Percentiles rank a stretch among this genome's conserved stretches.
These are phyloP conservation scores for Coranthus polyacanthus DNA, from an alignment of 2,797 vertebrate species.

Conservation along the genomic window DNA sequence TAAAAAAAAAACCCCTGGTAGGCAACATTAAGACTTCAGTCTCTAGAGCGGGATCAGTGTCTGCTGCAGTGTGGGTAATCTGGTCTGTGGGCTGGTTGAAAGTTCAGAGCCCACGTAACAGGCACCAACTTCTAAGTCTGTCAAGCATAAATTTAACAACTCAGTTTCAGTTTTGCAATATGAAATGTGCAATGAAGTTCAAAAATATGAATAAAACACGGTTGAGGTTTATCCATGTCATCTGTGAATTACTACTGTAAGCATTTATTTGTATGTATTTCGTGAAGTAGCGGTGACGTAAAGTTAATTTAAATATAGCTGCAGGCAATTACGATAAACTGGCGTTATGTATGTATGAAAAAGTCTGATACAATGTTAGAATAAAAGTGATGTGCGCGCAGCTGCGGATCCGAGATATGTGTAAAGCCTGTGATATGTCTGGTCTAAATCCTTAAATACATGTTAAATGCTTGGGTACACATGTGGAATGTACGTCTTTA, in stretches of 20 bases:
- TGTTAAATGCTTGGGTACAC: constrained; percentile 1
- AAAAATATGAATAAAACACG: not conserved
- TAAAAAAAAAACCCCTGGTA: not conserved
- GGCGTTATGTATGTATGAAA: no score
- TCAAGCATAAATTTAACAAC: not conserved
- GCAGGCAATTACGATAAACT: not conserved
- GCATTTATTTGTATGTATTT: not conserved
- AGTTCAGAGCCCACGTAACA: not conserved
- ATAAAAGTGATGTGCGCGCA: no score
- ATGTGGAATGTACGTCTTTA: not conserved
- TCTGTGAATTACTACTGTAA: not conserved
- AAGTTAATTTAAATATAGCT: no score
- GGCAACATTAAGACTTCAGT: not conserved
- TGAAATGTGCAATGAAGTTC: not conserved
- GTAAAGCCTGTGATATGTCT: not conserved
- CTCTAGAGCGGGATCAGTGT: constrained; percentile 8
- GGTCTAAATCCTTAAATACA: constrained; percentile 2
- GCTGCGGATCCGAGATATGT: not conserved
- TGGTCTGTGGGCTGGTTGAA: constrained; percentile 6
- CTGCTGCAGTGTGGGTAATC: not conserved
- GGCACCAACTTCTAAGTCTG: no score
- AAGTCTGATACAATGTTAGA: no score
- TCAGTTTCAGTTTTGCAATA: not conserved
- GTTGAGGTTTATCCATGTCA: not conserved
- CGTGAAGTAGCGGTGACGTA: no score